Conservation (phyloP, 2,113 vertebrate species). For the Crotalus tigris region DNA sequence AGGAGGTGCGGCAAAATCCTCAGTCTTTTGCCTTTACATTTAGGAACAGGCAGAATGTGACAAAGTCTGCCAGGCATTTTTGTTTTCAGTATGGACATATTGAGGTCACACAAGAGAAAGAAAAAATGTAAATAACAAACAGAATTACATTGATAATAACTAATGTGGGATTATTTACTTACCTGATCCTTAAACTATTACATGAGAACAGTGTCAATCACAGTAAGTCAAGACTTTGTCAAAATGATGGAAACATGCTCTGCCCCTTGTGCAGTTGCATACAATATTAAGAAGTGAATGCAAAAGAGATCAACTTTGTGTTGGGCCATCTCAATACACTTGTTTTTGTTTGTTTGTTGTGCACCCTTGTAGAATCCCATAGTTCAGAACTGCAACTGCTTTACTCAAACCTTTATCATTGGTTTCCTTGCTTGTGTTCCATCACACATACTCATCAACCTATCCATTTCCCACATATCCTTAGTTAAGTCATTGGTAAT, state of each 20-base stretch:
- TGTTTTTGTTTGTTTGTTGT: neutral
- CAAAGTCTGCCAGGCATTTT: neutral
- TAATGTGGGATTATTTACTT: neutral
- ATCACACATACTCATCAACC: accelerated
- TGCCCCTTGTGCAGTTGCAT: neutral
- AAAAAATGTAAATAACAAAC: neutral
- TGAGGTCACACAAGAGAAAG: neutral
- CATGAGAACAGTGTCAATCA: neutral
- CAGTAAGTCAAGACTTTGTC: neutral
- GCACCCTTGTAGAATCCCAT: neutral
- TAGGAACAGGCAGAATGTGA: neutral
- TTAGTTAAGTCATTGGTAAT: neutral
- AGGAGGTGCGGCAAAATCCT: neutral
- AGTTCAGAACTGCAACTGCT: neutral
- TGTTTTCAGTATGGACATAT: neutral
- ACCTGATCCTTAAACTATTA: neutral
- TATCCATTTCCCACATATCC: neutral
- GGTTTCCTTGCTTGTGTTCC: neutral
- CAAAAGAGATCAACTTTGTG: neutral
- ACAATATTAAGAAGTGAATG: neutral
- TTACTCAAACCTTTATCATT: neutral
- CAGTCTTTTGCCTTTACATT: neutral
- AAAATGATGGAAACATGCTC: neutral
- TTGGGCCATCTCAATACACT: neutral
- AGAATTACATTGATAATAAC: neutral